Evolutionary conservation across 2,113 vertebrate species (phyloP), one percentile per base, ranked within the genome.

Genomic region (Poecilia latipinna): DNA sequence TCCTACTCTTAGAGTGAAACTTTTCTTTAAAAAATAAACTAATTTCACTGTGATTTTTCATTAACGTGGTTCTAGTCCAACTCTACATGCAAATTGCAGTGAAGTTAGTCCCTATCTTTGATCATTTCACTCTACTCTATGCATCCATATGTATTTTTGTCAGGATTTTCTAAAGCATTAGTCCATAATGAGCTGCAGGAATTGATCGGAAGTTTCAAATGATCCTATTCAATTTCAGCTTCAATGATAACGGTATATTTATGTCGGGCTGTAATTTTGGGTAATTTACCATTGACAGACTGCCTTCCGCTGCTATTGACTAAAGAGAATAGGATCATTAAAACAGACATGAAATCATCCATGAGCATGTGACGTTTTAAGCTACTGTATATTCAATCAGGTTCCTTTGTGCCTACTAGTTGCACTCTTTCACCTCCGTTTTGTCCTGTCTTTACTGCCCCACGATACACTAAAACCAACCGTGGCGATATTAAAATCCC

Each of bases 331-430:
- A 67, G 61, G 61, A 77, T 81, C 51, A 75, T 81, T 87, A 65
- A 79, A 70, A 32, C 66, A 31, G 77, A 85, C 81, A 80, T 76
- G 78, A 82, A 85, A 90, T 86, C 61, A 42, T 86, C 68, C 35
- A 42, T 80, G 61, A 17, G 42, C 12, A 73, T 79, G 60, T 78
- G 65, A 78, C 33, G 19, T 68, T 37, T 81, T 57, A 61, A 37
- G 75, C 63, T 12, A 42, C 13, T 42, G 39, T 15, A 26, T 44
- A 35, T 72, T 54, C 32, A 78, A n/a, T 73, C 35, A 1, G 26
- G 65, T 24, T 71, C 70, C 67, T 68, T 64, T 82, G 28, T 63
- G 51, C 62, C 42, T 75, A n/a, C 48, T 8, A 17, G 61, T 51
- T 2, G 57, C 29, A 12, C 28, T 57, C 17, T 24, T 42, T 42